Percentiles rank a stretch among this genome's conserved stretches.
phyloP scores from a whole-genome alignment of 2,113 vertebrate genomes.

The Bubalus kerabau region DNA sequence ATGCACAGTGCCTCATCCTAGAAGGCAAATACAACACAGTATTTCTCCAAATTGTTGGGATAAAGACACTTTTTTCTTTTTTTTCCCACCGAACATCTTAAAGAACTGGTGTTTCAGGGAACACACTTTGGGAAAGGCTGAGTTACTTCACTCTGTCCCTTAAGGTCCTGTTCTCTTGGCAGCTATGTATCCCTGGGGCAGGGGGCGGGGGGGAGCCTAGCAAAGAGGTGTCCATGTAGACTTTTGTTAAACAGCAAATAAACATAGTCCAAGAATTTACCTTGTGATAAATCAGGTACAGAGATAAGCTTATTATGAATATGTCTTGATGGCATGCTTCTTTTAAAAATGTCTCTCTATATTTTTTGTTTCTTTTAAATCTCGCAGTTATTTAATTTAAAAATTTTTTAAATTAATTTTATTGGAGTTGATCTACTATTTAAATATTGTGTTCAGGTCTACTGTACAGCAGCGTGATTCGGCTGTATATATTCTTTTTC shows the following conservation, averaged over 20 bases:
- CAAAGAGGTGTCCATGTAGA: neutral
- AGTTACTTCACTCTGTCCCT: neutral
- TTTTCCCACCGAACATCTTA: neutral
- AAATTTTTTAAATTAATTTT: neutral
- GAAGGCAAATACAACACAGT: neutral
- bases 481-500: no score
- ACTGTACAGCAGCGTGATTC: neutral
- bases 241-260: neutral
- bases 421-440: neutral
- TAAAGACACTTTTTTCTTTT: neutral
- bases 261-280: neutral
- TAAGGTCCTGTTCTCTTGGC: neutral
- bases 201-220: accelerated
- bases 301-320: neutral
- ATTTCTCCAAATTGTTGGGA: neutral
- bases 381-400: neutral
- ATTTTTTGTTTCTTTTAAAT: neutral
- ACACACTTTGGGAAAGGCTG: neutral
- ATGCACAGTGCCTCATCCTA: neutral
- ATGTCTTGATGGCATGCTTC: neutral
- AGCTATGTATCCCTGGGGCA: neutral
- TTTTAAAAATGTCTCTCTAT: neutral
- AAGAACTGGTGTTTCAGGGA: neutral
- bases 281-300: neutral
- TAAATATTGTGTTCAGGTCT: neutral